Evolutionary conservation across 2,113 vertebrate genomes (phyloP).

Genomic region (Clupea harengus): DNA sequence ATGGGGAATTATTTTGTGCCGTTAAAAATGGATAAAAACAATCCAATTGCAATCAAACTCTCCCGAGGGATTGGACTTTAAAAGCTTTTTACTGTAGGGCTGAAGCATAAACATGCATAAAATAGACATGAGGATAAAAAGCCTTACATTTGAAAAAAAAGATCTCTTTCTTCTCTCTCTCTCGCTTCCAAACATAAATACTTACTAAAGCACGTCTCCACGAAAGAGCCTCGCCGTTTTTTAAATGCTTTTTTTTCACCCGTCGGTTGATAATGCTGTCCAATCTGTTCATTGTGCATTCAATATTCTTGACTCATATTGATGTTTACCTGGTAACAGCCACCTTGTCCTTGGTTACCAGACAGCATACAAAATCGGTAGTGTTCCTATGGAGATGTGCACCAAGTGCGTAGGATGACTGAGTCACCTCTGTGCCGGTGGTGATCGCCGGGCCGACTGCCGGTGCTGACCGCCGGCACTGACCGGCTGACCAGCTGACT

Average conservation of each 20-base stretch:
- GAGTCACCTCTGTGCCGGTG: not conserved
- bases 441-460: not conserved
- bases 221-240: not conserved
- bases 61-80: not conserved
- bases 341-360: not conserved
- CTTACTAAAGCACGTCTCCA: not conserved
- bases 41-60: not conserved
- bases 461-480: not conserved
- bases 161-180: not conserved
- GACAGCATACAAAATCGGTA: not conserved
- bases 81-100: slow-evolving; percentile 4
- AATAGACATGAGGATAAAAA: slow-evolving; percentile 4
- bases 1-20: not conserved
- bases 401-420: not conserved
- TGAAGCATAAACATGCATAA: not conserved
- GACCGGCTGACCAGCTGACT: too few relatives aligned
- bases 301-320: not conserved
- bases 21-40: not conserved
- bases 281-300: not conserved
- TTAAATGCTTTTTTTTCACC: not conserved
- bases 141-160: not conserved
- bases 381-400: not conserved
- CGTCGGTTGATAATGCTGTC: not conserved
- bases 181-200: not conserved
- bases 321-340: not conserved